Base-by-base conservation (phyloP, 37 sponge, comb jelly and placozoan species). In the Hormiphora californensis region DNA sequence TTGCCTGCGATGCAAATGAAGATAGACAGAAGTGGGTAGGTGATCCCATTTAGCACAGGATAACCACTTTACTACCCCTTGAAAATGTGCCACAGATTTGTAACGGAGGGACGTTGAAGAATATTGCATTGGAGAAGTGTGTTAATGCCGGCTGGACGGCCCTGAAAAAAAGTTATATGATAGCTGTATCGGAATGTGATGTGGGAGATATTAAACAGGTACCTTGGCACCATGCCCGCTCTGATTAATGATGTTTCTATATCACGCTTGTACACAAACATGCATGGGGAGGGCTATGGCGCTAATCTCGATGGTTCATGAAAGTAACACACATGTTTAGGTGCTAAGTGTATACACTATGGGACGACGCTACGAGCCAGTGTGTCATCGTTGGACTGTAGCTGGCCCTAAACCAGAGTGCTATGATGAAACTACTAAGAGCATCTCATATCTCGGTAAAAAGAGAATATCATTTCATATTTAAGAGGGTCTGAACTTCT, bases 11-110 rank as follows among this genome's bases (percentile, higher is more conserved):
- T 28, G 27, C 19, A 3, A 73, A 73, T 46, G 81, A 73, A 22
- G 81, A 73, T 41, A 73, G 23, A 40, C 81, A 73, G 44, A 73
- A 73, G 44, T 73, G 81, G 81, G 43, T 73, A 41, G 81, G 81
- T 73, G 19, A 34, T 17, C 7, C 5, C 3, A 65, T 65, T 17
- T 49, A 9, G 15, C 9, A 49, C 15, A 49, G 53, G 53, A 49
- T 49, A 17, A 49, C 9, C 9, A 49, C 9, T 49, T 17, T 49
- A 49, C 9, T 49, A 15, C 15, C 15, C 15, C 12, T 49, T 49
- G 9, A 15, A 49, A 15, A 49, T 15, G 15, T 49, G 9, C 53
- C 9, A 17, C 9, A 49, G 53, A 17, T 15, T 49, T 49, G 51
- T 46, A 46, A 46, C 51, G 12, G 51, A 46, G 51, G 51, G 51